Evolutionary conservation across 2,113 vertebrate species (phyloP), one percentile per base, ranked within the genome.

Genomic region (Campylorhamphus procurvoides): DNA sequence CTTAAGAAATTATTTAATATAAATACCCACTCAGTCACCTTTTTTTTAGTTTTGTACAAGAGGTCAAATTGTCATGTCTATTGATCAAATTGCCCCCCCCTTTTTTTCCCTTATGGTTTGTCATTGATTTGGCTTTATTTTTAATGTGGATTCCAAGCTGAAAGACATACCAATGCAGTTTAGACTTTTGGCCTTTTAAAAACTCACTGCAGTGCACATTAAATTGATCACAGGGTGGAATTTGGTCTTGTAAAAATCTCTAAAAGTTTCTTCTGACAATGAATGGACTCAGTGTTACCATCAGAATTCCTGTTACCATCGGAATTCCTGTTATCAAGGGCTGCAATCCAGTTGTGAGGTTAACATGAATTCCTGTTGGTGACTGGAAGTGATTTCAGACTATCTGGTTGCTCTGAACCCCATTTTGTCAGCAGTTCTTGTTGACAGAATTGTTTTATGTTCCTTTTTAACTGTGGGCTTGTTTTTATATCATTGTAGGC

Each of bases 401-500:
- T 87, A 37, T 72, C 53, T 7, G 33, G 74, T 66, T 76, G 14
- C 60, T 82, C 39, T 69, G n/a, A 90, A 71, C 4, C 27, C 69
- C 14, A 10, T 84, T 91, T 77, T 92, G 60, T 52, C 58, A 93
- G 50, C 24, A 63, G 42, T 90, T 89, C 47, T 75, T 81, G n/a
- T 56, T 81, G 68, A 74, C 92, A 56, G 50, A 74, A 64, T 86
- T 55, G 10, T 40, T 91, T 74, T 81, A 14, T 64, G 33, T 81
- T 93, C 74, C 52, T 91, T 67, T 91, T 6, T 95, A 87, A 97
- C 78, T 74, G 18, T 85, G 62, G 33, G 4, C 15, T 7, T 89
- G 93, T 55, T 82, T 52, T 82, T 62, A n/a, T 78, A 7, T 95
- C 75, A 86, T 97, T 98, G 44, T 94, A 98, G 98, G 98, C 98